Evolutionary conservation across 2,888 invertebrate species (phyloP), one percentile per base, ranked within the genome.

Genomic region (Caenorhabditis sulstoni): DNA sequence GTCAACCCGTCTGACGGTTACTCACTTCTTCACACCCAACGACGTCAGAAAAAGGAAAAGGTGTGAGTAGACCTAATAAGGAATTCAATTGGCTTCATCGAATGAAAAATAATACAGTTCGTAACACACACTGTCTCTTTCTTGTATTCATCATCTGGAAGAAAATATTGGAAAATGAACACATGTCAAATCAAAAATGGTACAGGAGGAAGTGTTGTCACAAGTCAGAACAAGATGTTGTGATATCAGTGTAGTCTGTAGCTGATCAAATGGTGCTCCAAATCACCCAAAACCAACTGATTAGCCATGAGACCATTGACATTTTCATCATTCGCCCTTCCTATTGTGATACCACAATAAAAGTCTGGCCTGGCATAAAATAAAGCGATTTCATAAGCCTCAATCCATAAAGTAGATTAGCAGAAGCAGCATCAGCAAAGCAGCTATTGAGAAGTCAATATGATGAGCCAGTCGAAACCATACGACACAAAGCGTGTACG

Each of bases 401-500:
- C 8, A n/a, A 20, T 23, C 16, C 20, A 45, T 14, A 16, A 55
- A 67, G 66, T 29, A 67, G 67, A 67, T 67, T 58, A 67, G 35
- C 35, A 18, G 9, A 12, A 55, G 35, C 35, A 18, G 9, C 14
- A 55, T 14, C 49, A 67, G 58, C 37, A 7, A 29, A 29, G 29
- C 29, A 29, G 29, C 29, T 29, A 29, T 29, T 29, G 29, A 29
- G 29, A 29, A 29, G 29, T 39, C 57, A 20, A 53, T 49, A 41
- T 41, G 20, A 58, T 22, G 58, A 41, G 52, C 61, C 16, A 55
- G 53, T 16, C 41, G 52, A 55, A 47, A 55, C 41, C 37, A 47
- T 23, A 55, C 44, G 61, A 53, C 61, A 59, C 53, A 66, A 55
- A 29, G 18, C 14, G 29, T 29, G 29, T 29, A 7, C 22, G 66